Percentiles rank a stretch among this genome's conserved stretches.
Evolutionary conservation across 2,113 vertebrate genomes (phyloP).

Genomic region (Xiphophorus hellerii): DNA sequence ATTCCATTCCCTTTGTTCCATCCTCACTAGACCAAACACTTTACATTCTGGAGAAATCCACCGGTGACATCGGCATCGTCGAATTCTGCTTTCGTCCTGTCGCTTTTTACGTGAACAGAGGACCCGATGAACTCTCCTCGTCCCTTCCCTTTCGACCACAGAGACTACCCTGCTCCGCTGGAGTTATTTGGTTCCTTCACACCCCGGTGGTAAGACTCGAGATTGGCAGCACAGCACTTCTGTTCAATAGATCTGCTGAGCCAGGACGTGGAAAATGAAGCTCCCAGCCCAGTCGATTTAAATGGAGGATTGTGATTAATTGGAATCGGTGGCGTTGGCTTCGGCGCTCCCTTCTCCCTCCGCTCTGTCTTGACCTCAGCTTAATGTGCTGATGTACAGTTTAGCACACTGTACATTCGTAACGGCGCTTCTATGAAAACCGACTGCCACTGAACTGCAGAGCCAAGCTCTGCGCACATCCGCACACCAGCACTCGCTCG

Average conservation of each 20-base stretch:
- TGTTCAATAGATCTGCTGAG: conserved; percentile 51
- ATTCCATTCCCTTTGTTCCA: conserved; percentile 14
- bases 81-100: not conserved
- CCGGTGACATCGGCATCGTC: not conserved
- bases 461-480: not conserved
- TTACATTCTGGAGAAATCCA: conserved; percentile 5
- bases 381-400: conserved; percentile 19
- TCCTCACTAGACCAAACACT: not conserved
- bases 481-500: too few relatives aligned
- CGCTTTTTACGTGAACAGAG: conserved; percentile 4
- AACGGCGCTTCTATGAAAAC: conserved; percentile 31
- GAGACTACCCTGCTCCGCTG: conserved; percentile 16
- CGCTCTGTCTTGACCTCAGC: conserved; percentile 16
- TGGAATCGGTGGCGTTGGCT: conserved; percentile 60
- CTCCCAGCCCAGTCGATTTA: conserved; percentile 55
- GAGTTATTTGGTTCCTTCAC: conserved; percentile 39
- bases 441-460: conserved; percentile 4
- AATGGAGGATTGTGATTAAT: conserved; percentile 73
- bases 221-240: conserved; percentile 37
- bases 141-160: conserved; percentile 9
- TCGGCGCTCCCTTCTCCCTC: conserved; percentile 32
- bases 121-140: not conserved
- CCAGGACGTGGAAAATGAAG: conserved; percentile 65
- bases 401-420: conserved; percentile 2
- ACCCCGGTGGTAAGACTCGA: conserved; percentile 41